phyloP scores from a whole-genome alignment of 1,140 invertebrate species.

The Drosophila pseudoananassae region DNA sequence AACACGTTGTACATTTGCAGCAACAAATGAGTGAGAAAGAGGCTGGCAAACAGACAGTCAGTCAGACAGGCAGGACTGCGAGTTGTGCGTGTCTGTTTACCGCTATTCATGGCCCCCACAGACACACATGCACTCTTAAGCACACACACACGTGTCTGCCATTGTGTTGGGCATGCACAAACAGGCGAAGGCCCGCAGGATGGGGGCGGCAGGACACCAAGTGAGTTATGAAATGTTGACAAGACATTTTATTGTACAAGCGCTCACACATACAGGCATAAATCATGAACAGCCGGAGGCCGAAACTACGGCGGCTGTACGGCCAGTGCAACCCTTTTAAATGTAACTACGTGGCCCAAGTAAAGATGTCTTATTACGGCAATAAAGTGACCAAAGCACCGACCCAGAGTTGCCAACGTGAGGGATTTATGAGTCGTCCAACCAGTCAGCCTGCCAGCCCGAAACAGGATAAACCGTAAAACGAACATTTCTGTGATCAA shows the following conservation, averaged over 20 bases:
- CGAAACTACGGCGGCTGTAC: constrained; percentile 49
- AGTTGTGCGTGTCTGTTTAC: constrained; percentile 67
- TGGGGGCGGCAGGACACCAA: constrained; percentile 43
- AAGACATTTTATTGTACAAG: constrained; percentile 76
- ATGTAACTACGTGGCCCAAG: constrained; percentile 42
- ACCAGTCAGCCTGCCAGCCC: neutral
- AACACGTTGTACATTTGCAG: constrained; percentile 59
- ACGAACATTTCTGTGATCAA: constrained; percentile 26
- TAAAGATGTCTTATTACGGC: constrained; percentile 74
- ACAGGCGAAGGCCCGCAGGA: constrained; percentile 36
- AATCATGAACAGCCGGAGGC: constrained; percentile 45
- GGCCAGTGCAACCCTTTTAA: constrained; percentile 53
- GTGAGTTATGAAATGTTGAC: constrained; percentile 82
- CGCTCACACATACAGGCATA: constrained; percentile 21
- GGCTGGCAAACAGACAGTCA: constrained; percentile 64
- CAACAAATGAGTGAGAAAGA: constrained; percentile 69
- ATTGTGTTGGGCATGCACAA: constrained; percentile 72
- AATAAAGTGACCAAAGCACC: constrained; percentile 63
- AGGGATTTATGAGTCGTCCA: constrained; percentile 31
- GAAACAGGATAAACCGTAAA: constrained; percentile 1
- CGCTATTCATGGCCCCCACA: constrained; percentile 39
- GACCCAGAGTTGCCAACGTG: constrained; percentile 20
- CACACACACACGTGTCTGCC: constrained; percentile 32
- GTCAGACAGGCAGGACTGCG: constrained; percentile 20
- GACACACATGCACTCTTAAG: constrained; percentile 7